Percentiles rank a stretch among this genome's conserved stretches.
Conservation (phyloP, 2,113 vertebrate genomes). For the Chlamydotis undulata region DNA sequence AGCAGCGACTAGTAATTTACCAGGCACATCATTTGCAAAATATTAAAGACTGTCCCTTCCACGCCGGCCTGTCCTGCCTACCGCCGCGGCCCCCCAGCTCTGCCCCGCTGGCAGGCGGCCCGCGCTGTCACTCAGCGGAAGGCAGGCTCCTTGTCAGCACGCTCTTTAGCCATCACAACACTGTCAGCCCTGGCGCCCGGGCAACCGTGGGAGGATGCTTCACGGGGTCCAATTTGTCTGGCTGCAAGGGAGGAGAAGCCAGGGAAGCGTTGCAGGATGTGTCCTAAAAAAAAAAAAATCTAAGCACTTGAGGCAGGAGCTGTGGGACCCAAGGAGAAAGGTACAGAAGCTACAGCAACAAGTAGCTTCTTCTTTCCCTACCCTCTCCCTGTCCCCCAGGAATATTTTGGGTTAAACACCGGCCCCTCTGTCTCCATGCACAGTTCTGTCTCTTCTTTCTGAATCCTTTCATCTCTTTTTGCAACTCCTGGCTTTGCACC, state of each 20-base stretch:
- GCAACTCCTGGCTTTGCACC: not conserved
- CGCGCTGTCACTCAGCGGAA: constrained; percentile 20
- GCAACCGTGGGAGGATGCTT: constrained; percentile 19
- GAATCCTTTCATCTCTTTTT: not conserved
- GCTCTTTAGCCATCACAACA: not conserved
- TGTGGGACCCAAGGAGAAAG: not conserved
- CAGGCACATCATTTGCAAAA: not conserved
- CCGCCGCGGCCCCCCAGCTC: too few relatives aligned
- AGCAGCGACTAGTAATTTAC: fast-evolving
- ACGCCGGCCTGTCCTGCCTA: not conserved
- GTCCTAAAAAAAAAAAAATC: not conserved
- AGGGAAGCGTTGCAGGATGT: not conserved
- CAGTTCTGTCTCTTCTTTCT: not conserved
- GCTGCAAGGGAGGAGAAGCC: not conserved
- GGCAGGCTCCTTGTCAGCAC: not conserved
- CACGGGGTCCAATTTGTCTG: constrained; percentile 39
- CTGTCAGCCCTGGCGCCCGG: constrained; percentile 58
- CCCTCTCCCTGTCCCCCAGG: not conserved
- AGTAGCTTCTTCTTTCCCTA: not conserved
- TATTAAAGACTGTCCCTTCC: fast-evolving
- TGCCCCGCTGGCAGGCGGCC: constrained; percentile 4
- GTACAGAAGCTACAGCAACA: not conserved
- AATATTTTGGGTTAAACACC: not conserved
- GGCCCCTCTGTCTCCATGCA: not conserved
- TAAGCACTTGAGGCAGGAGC: not conserved